A percentile compares a stretch with the other conserved stretches of the same genome.
Conservation (phyloP, 2,888 invertebrate species). For the Mythimna albipuncta region DNA sequence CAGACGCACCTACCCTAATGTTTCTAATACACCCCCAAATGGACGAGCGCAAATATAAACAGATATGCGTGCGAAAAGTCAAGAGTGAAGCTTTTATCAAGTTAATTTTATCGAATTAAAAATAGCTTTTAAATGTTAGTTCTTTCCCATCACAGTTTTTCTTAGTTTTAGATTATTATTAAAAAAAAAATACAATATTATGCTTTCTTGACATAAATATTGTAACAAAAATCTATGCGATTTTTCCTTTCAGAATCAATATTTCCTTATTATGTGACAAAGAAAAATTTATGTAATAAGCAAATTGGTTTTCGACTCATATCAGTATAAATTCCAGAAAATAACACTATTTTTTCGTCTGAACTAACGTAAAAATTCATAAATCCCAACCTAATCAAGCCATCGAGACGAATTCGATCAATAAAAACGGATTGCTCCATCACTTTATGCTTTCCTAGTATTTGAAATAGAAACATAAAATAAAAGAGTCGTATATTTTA, state of each 20-base stretch:
- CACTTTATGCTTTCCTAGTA: conserved; percentile 51
- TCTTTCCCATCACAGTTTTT: conserved; percentile 23
- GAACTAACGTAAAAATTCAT: conserved; percentile 34
- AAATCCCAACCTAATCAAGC: conserved; percentile 47
- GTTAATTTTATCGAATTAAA: conserved; percentile 78
- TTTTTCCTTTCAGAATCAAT: not conserved
- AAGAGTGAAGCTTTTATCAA: conserved; percentile 74
- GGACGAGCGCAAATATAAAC: conserved; percentile 84
- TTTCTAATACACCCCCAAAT: conserved; percentile 83
- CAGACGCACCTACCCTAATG: conserved; percentile 72
- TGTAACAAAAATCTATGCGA: not conserved
- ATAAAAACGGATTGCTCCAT: conserved; percentile 51
- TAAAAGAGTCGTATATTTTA: conserved; percentile 43
- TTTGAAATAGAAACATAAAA: conserved; percentile 50
- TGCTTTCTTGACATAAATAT: not conserved
- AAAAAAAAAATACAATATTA: no score
- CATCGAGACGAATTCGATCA: conserved; percentile 52
- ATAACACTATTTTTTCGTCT: not conserved
- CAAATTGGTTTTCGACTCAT: not conserved
- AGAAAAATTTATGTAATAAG: not conserved
- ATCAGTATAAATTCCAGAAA: conserved; percentile 11
- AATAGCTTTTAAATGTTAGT: conserved; percentile 35
- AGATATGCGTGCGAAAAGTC: conserved; percentile 89
- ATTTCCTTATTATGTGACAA: not conserved
- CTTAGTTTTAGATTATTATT: not conserved